Percentiles rank a stretch among this genome's conserved stretches.
phyloP scores from a whole-genome alignment of 2,113 vertebrate species.

The Ginglymostoma cirratum region DNA sequence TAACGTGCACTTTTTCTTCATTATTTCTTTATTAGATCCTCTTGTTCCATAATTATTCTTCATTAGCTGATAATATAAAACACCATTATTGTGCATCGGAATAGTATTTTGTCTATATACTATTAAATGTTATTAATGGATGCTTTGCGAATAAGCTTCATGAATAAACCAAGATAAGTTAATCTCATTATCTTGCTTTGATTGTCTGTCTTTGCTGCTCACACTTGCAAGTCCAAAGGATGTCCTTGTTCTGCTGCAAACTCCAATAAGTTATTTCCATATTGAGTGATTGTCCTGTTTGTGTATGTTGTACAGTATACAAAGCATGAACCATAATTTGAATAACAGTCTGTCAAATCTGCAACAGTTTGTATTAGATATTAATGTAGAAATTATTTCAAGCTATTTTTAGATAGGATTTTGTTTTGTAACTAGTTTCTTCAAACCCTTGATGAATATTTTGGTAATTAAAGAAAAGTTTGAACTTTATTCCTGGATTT shows the following conservation, averaged over 20 bases:
- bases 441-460: neutral
- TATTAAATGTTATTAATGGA: neutral
- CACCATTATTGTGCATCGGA: neutral
- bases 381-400: neutral
- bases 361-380: neutral
- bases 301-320: neutral
- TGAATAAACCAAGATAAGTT: conserved; percentile 9
- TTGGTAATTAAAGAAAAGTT: neutral
- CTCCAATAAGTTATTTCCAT: neutral
- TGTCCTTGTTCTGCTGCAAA: neutral
- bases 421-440: neutral
- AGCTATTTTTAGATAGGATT: neutral
- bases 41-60: neutral
- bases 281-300: neutral
- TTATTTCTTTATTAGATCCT: conserved; percentile 6
- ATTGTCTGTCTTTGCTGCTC: neutral
- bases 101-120: neutral
- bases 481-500: neutral
- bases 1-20: neutral
- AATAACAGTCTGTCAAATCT: neutral
- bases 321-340: neutral
- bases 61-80: neutral
- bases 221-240: neutral
- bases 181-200: neutral
- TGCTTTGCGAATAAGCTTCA: neutral